Percentiles rank a stretch among this genome's conserved stretches.
Evolutionary conservation across 2,888 invertebrate genomes (phyloP).

Genomic region (Aradus depressus): DNA sequence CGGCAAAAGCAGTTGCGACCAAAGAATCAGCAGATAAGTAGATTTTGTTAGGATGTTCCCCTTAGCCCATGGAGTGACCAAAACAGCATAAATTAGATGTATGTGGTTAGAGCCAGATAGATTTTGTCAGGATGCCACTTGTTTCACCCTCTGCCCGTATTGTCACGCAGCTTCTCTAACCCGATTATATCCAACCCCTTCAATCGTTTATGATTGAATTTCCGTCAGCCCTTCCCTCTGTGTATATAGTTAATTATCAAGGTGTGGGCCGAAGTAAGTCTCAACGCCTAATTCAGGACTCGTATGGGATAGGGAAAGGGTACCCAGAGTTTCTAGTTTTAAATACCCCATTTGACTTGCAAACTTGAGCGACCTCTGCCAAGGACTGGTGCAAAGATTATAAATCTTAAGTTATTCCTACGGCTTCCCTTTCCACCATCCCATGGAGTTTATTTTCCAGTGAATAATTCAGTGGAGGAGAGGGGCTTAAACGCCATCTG

Average conservation of each 20-base stretch:
- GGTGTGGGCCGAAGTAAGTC: not conserved
- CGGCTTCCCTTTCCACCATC: not conserved
- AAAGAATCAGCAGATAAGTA: too few relatives aligned
- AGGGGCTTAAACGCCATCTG: slow-evolving; percentile 10
- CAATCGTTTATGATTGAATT: slow-evolving; percentile 2
- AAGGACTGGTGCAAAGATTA: slow-evolving; percentile 22
- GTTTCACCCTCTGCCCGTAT: too few relatives aligned
- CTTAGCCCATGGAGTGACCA: too few relatives aligned
- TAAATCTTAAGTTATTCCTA: slow-evolving; percentile 27
- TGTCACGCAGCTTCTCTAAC: too few relatives aligned
- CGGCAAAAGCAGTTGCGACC: too few relatives aligned
- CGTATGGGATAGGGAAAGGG: too few relatives aligned
- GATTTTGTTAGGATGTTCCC: too few relatives aligned
- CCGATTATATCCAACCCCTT: too few relatives aligned
- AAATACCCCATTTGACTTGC: slow-evolving; percentile 22
- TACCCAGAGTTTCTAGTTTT: not conserved
- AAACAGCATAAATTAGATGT: too few relatives aligned
- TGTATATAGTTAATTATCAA: slow-evolving; percentile 13
- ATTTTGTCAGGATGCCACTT: too few relatives aligned
- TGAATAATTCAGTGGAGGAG: slow-evolving; percentile 23
- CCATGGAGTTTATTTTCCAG: slow-evolving; percentile 24
- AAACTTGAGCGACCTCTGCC: slow-evolving; percentile 8
- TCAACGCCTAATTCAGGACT: not conserved
- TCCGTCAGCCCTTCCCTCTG: not conserved
- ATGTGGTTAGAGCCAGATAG: too few relatives aligned